Base-by-base conservation (phyloP, 2,113 vertebrate species). In the Myrmecophaga tridactyla region DNA sequence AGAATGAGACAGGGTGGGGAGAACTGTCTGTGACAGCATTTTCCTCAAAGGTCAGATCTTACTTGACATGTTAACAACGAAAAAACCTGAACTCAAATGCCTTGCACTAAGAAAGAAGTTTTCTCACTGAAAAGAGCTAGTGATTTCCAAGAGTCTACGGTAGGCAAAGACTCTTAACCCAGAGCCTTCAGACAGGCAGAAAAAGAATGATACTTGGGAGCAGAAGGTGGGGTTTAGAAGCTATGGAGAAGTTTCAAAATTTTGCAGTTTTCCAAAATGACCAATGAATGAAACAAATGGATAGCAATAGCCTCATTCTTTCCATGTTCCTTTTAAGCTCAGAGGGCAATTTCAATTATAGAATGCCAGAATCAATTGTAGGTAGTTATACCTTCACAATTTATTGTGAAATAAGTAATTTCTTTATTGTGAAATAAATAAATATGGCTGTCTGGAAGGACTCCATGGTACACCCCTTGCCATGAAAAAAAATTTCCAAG, bases 61-160 rank as follows among this genome's bases (percentile, higher is more conserved):
- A n/a, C 41, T 89, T 94, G 56, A 91, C 76, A 92, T 81, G 81
- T 92, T 91, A 92, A 73, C 90, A 93, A 39, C 78, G 46, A 25
- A 27, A 90, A 93, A 83, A 48, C n/a, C 58, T 67, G 51, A 84
- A 84, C 27, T 60, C 58, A 51, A 81, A 82, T 90, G 46, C 86
- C 83, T 87, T 39, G 15, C 43, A 13, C 46, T 77, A 43, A 76
- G 70, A 81, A 72, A 88, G 17, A 41, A 41, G 78, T 43, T 86
- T 75, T 84, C 80, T 73, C 36, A 73, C 31, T 9, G 7, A 86
- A 69, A 90, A 6, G n/a, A 78, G 9, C 36, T 20, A 29, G 41
- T 72, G n/a, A 29, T 83, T 89, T 89, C 63, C 43, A 21, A 17
- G 76, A 82, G 23, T 83, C 39, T 82, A 63, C 31, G 62, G 11